A percentile compares a stretch with the other conserved stretches of the same genome.
These are phyloP conservation scores for Proterorhinus semilunaris DNA, from an alignment of 2,113 vertebrate genomes.

Conservation along the genomic window DNA sequence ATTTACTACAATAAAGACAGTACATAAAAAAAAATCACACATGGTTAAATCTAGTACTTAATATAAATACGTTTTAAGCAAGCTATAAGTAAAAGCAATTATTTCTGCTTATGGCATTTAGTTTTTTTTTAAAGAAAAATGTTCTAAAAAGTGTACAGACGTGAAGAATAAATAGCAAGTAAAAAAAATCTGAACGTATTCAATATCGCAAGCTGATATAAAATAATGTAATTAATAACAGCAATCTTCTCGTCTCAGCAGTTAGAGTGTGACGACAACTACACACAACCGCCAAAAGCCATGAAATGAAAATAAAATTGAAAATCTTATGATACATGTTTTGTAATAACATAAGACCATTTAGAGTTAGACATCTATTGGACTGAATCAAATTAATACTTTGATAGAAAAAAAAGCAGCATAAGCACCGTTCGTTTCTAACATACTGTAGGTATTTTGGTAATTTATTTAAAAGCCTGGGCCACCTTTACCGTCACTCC, in stretches of 20 bases:
- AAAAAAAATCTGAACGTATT: not conserved
- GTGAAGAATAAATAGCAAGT: too few species aligned
- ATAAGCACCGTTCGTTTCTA: constrained; percentile 3
- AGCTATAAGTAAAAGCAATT: too few species aligned
- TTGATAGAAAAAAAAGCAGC: not conserved
- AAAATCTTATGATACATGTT: not conserved
- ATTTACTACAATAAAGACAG: not conserved
- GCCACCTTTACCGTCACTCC: constrained; percentile 56
- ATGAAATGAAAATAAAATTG: not conserved
- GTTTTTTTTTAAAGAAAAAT: too few species aligned
- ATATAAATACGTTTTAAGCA: not conserved
- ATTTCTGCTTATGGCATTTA: too few species aligned
- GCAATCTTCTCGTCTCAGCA: not conserved
- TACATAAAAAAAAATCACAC: not conserved
- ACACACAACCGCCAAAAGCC: not conserved
- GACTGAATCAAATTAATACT: constrained; percentile 5
- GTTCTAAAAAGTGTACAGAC: too few species aligned
- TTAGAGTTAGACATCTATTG: not conserved
- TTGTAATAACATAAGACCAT: not conserved
- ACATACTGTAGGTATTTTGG: not conserved
- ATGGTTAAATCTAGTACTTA: not conserved
- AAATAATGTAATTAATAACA: not conserved
- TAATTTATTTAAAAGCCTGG: constrained; percentile 62
- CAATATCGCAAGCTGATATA: not conserved
- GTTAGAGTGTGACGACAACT: not conserved